Evolutionary conservation across 2,888 invertebrate species (phyloP), one percentile per base, ranked within the genome.

Genomic region (Anticlea derivata): DNA sequence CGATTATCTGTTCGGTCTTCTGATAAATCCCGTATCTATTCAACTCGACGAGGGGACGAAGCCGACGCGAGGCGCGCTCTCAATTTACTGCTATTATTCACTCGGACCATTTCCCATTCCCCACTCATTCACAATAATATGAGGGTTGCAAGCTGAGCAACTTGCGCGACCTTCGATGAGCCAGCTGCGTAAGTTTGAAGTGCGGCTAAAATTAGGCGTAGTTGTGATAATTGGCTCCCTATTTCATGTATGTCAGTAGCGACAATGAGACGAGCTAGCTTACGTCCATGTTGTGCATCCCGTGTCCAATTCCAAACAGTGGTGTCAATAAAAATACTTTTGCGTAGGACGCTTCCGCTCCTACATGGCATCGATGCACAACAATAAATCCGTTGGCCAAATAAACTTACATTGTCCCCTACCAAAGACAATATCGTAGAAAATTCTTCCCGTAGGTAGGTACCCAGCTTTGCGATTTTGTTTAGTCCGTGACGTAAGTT

Each of bases 1-100:
- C 57, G 81, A 86, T 85, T 76, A 85, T 85, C 84, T 74, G 57
- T 64, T 64, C 62, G 73, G 78, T 74, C 56, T 64, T 64, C 62
- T 73, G 78, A 83, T 83, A 84, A 77, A 76, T 65, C 70, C 71
- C 71, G 70, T 78, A 71, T n/a, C n/a, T n/a, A n/a, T 72, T 73
- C 73, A 68, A 65, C 67, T 58, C 41, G 54, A 68, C 58, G 63
- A 78, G 82, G 81, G 83, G n/a, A n/a, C 17, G 2, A 4, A 17
- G 17, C 2, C 2, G 76, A 73, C 68, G 51, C 50, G 13, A 41
- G 8, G 38, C 26, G 43, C 52, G 58, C 62, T 68, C 69, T 62
- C 66, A 69, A 74, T 77, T 58, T 56, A 50, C 50, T 54, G 54
- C 49, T 79, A 75, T 79, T 81, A 80, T 78, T 83, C 69, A 70